Evolutionary conservation across 2,113 vertebrate genomes (phyloP), one percentile per base, ranked within the genome.

Genomic region (Muntiacus muntjak): DNA sequence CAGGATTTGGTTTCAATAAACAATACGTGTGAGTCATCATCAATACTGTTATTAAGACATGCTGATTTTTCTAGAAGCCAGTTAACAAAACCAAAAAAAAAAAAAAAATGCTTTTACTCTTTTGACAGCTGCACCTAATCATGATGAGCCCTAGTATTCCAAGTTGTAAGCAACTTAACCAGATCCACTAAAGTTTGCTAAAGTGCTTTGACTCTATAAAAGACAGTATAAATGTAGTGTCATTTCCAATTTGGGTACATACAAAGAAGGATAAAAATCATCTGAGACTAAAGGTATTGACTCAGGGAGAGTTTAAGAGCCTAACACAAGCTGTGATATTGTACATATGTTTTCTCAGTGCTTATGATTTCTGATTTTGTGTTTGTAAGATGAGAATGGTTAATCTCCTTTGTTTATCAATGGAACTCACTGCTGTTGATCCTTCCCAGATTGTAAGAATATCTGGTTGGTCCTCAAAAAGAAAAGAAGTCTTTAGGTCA

Each of bases 401-500:
- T 96, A 95, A 97, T 97, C 96, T 93, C 50, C 58, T 76, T 90
- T 98, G 93, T 97, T 98, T 98, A 96, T 97, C 97, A 95, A 55
- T 33, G 12, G 57, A 97, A 6, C 64, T 55, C 60, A 30, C 79
- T 95, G 76, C 52, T 54, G 76, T 90, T 97, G 95, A 97, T 97
- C 54, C 82, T 97, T 98, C 87, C 97, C 95, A 98, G 97, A 97
- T 45, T 96, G 55, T 95, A 67, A 88, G 85, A 95, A 40, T 94
- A 97, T 89, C 74, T 96, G 78, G 40, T 62, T 95, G n/a, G 45
- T 67, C 76, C 86, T 97, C 78, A 47, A 85, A 94, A 93, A 87
- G 76, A 86, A 94, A 87, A 96, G 47, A 89, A 86, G 45, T 26
- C 45, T 95, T 85, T n/a, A 43, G 43, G 86, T 89, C 91, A 88